Evolutionary conservation across 2,113 vertebrate species (phyloP).

Genomic region (Rhagologus leucostigma): DNA sequence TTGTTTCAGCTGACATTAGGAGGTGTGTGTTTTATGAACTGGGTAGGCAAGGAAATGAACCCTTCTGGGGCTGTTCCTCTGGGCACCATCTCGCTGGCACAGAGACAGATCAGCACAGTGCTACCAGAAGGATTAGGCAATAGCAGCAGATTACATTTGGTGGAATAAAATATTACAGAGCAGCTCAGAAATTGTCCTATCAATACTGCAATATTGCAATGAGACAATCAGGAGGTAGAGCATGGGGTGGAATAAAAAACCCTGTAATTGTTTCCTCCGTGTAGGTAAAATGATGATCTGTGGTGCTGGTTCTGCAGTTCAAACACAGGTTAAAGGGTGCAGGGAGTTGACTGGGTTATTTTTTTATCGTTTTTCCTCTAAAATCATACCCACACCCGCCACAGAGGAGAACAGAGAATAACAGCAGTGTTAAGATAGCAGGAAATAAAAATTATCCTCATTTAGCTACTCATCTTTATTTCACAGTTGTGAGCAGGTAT

Average conservation of each 20-base stretch:
- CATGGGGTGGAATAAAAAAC: not conserved
- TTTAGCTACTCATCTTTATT: slow-evolving; percentile 23
- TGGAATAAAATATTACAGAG: not conserved
- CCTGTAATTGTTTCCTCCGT: not conserved
- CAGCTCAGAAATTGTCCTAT: not conserved
- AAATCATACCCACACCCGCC: not conserved
- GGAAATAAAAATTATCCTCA: not conserved
- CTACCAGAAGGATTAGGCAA: not conserved
- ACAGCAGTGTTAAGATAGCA: not conserved
- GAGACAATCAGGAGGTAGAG: not conserved
- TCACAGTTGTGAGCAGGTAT: not conserved
- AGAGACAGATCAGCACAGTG: not conserved
- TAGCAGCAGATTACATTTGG: not conserved
- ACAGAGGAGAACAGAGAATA: not conserved
- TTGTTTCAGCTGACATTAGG: not conserved
- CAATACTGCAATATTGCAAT: not conserved
- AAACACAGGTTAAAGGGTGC: not conserved
- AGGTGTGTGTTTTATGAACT: not conserved
- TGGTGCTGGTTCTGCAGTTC: not conserved
- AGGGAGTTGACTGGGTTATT: not conserved
- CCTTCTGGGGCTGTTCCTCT: not conserved
- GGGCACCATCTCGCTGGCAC: not conserved
- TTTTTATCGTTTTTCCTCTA: not conserved
- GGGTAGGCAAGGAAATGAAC: not conserved
- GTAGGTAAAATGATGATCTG: not conserved